Evolutionary conservation across 2,113 vertebrate genomes (phyloP).

Genomic region (Sander lucioperca): DNA sequence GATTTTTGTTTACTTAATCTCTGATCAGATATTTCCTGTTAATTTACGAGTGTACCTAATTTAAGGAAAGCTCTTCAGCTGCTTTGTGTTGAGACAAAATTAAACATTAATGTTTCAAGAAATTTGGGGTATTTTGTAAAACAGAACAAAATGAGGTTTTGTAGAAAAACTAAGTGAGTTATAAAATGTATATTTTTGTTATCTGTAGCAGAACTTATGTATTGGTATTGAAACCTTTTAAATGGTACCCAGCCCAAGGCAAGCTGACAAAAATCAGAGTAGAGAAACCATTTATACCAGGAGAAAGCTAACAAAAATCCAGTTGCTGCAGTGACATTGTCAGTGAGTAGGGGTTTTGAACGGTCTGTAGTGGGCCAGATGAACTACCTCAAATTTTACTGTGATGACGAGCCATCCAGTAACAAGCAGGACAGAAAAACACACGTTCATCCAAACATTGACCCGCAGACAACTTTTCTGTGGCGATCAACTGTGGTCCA

Average conservation of each 20-base stretch:
- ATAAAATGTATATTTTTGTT: constrained; percentile 9
- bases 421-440: background rate
- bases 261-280: background rate
- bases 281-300: background rate
- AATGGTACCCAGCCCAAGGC: background rate
- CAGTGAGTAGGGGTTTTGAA: background rate
- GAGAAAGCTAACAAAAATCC: background rate
- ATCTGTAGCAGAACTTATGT: background rate
- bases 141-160: background rate
- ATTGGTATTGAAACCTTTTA: background rate
- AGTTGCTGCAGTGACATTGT: background rate
- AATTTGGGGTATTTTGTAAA: background rate
- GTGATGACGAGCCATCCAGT: background rate
- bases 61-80: background rate
- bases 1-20: background rate
- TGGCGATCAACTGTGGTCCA: background rate
- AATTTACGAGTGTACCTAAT: background rate
- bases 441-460: constrained; percentile 3
- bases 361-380: background rate
- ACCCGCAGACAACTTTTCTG: background rate
- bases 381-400: background rate
- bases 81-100: background rate
- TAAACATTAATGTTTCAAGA: background rate
- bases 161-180: background rate
- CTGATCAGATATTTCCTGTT: background rate